These are phyloP conservation scores for Paratilapia polleni DNA, from an alignment of 2,113 vertebrate species.

Conservation along the genomic window DNA sequence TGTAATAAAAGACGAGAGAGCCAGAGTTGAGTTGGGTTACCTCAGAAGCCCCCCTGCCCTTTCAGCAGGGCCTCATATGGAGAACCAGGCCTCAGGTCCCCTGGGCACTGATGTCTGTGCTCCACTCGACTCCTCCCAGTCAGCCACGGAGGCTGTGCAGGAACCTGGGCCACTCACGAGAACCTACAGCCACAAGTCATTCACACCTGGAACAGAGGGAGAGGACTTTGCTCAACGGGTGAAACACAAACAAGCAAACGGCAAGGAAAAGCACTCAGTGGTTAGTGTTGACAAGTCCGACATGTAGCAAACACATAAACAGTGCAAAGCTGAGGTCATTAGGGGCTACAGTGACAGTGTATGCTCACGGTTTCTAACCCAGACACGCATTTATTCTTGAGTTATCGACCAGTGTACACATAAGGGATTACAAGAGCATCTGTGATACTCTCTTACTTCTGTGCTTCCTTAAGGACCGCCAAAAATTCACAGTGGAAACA, in stretches of 20 bases:
- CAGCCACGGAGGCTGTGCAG: conserved; percentile 75
- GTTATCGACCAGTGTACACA: conserved; percentile 42
- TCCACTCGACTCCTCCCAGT: conserved; percentile 73
- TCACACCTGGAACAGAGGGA: conserved; percentile 78
- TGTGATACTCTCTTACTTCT: conserved; percentile 16
- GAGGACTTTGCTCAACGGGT: conserved; percentile 61
- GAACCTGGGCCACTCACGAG: conserved; percentile 71
- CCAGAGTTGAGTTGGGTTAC: conserved; percentile 61
- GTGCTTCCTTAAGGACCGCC: neutral
- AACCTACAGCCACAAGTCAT: conserved; percentile 78
- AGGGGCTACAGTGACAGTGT: conserved; percentile 35
- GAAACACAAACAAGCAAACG: conserved; percentile 49
- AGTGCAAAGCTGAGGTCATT: conserved; percentile 50
- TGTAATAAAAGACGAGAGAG: neutral
- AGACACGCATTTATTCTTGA: conserved; percentile 50
- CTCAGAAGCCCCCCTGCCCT: conserved; percentile 82
- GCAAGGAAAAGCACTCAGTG: conserved; percentile 59
- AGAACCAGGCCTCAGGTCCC: conserved; percentile 76
- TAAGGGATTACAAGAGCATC: conserved; percentile 30
- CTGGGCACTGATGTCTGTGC: conserved; percentile 78
- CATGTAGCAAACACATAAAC: conserved; percentile 54
- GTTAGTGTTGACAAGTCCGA: conserved; percentile 47
- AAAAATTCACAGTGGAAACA: neutral
- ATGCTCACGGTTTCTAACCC: conserved; percentile 25
- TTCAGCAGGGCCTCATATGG: conserved; percentile 82